phyloP scores from a whole-genome alignment of 2,797 vertebrate species.

The Acrossocheilus fasciatus region DNA sequence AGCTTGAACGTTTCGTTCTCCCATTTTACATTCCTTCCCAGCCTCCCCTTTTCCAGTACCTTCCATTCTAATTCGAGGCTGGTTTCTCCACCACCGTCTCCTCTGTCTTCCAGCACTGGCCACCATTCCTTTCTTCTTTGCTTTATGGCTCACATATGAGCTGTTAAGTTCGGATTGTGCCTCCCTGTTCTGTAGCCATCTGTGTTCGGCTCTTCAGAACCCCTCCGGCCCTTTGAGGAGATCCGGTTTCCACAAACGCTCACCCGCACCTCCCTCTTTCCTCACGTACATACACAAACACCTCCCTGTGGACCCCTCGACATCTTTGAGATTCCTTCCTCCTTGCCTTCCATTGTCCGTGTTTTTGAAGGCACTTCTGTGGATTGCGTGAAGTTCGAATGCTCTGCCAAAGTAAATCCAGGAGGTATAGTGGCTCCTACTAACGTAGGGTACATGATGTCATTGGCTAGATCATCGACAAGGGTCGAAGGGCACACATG shows the following conservation, averaged over 20 bases:
- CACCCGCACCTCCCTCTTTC: conserved; percentile 36
- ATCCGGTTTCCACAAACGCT: conserved; percentile 47
- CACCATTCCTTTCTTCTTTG: conserved; percentile 51
- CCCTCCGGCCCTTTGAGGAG: conserved; percentile 45
- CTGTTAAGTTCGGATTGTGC: conserved; percentile 47
- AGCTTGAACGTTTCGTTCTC: conserved; percentile 25
- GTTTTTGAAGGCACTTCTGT: conserved; percentile 31
- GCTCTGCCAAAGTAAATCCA: conserved; percentile 43
- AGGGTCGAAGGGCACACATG: conserved; percentile 58
- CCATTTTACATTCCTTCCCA: conserved; percentile 16
- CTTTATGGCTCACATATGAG: conserved; percentile 59
- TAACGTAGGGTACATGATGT: conserved; percentile 49
- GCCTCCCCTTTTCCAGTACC: conserved; percentile 21
- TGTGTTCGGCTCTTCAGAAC: conserved; percentile 56
- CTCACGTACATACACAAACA: conserved; percentile 38
- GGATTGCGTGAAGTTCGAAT: conserved; percentile 27
- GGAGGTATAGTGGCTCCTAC: conserved; percentile 39
- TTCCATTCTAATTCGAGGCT: not conserved
- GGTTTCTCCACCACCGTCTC: not conserved
- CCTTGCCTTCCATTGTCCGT: conserved; percentile 20
- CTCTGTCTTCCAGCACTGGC: not conserved
- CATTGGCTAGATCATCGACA: conserved; percentile 44
- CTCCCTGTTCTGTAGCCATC: conserved; percentile 56
- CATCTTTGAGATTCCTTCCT: conserved; percentile 13
- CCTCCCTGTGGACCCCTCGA: not conserved